Evolutionary conservation across 2,113 vertebrate species (phyloP).

Genomic region (Caloenas nicobarica): DNA sequence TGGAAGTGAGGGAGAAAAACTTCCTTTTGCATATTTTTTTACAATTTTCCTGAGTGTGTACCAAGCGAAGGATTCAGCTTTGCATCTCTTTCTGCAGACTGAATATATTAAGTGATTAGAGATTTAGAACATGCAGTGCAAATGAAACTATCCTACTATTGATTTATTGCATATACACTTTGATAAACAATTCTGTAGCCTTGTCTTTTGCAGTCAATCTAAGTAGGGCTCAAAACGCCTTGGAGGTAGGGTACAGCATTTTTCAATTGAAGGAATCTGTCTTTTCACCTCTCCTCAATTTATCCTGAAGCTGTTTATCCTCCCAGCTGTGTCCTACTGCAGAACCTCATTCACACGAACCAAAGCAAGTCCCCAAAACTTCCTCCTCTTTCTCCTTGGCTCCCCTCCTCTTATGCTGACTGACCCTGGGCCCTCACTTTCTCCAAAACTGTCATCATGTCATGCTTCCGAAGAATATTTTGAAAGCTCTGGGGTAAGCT

Average conservation of each 20-base stretch:
- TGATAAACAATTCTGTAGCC: neutral
- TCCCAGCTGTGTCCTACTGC: neutral
- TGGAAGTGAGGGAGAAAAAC: rapidly evolving
- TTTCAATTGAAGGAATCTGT: neutral
- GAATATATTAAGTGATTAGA: neutral
- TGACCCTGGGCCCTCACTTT: neutral
- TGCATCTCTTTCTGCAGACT: neutral
- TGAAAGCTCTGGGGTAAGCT: neutral
- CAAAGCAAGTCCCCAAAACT: neutral
- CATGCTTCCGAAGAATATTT: neutral
- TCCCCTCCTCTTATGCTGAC: neutral
- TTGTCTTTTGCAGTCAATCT: neutral
- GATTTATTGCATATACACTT: neutral
- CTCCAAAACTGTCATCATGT: neutral
- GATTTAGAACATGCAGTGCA: neutral
- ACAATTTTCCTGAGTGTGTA: neutral
- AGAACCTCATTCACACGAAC: neutral
- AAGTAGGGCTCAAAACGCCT: neutral
- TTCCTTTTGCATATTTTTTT: neutral
- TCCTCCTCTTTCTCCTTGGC: neutral
- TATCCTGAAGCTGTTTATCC: neutral
- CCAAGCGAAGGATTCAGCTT: neutral
- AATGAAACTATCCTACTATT: neutral
- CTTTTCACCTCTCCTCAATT: neutral
- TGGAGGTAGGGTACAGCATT: neutral